Conservation (phyloP, 1,140 invertebrate genomes). For the Triops cancriformis region DNA sequence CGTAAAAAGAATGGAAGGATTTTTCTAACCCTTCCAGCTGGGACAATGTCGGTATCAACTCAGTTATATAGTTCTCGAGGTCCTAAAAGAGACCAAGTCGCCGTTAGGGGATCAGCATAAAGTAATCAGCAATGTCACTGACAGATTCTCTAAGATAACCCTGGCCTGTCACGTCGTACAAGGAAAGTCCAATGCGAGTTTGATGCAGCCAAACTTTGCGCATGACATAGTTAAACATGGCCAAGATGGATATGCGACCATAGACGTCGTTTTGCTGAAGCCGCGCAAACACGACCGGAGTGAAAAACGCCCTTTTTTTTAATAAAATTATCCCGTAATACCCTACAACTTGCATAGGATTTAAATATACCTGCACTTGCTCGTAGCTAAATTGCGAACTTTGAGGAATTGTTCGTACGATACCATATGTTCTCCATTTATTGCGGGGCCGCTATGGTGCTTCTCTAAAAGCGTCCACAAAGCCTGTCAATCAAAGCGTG, state of each 20-base stretch:
- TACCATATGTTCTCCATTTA: conserved; percentile 69
- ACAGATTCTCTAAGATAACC: conserved; percentile 83
- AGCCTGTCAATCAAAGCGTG: conserved; percentile 40
- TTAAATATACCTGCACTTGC: conserved; percentile 53
- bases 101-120: neutral
- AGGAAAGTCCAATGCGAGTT: conserved; percentile 79
- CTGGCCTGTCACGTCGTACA: conserved; percentile 87
- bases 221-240: conserved; percentile 92
- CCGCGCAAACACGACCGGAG: conserved; percentile 73
- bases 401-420: conserved; percentile 75
- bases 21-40: conserved; percentile 82
- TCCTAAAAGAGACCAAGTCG: conserved; percentile 52
- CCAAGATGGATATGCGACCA: conserved; percentile 68
- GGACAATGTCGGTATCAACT: conserved; percentile 81
- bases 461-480: conserved; percentile 74
- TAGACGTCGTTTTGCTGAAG: conserved; percentile 71
- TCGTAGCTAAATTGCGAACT: conserved; percentile 57
- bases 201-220: conserved; percentile 88
- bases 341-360: neutral
- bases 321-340: neutral
- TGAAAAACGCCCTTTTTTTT: conserved; percentile 62
- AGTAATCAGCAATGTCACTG: conserved; percentile 33
- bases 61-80: conserved; percentile 88
- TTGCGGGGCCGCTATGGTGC: conserved; percentile 58
- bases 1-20: conserved; percentile 91